Conservation (phyloP, 2,888 invertebrate genomes). For the Clostera curtula region DNA sequence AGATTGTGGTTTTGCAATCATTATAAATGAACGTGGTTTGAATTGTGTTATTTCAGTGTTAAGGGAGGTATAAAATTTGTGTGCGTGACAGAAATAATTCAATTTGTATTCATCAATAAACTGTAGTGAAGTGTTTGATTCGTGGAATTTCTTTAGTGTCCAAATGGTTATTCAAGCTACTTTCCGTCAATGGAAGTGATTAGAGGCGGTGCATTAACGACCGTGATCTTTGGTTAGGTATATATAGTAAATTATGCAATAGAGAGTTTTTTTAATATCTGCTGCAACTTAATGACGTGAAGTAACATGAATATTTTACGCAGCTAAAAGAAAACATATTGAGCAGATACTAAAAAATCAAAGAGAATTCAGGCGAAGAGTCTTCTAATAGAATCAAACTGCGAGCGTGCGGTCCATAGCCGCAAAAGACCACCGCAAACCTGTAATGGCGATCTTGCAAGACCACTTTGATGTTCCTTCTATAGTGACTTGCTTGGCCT, state of each 20-base stretch:
- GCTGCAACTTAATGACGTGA: constrained; percentile 25
- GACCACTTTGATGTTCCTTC: constrained; percentile 99
- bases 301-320: constrained; percentile 5
- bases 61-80: constrained; percentile 32
- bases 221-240: constrained; percentile 62
- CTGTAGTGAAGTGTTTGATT: constrained; percentile 51
- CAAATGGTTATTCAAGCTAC: constrained; percentile 53
- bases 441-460: constrained; percentile 99
- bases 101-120: constrained; percentile 22
- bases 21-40: constrained; percentile 36
- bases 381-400: constrained; percentile 70
- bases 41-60: constrained; percentile 42
- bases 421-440: constrained; percentile 80
- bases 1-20: constrained; percentile 39
- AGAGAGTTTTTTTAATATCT: constrained; percentile 52
- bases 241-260: constrained; percentile 59
- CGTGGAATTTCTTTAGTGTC: constrained; percentile 68
- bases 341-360: constrained; percentile 62
- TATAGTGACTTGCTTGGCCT: constrained; percentile 97
- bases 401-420: constrained; percentile 71
- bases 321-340: constrained; percentile 18
- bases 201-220: constrained; percentile 66
- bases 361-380: constrained; percentile 66
- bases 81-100: constrained; percentile 36
- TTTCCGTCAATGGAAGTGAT: constrained; percentile 55